Evolutionary conservation across 1,140 invertebrate genomes (phyloP).

Genomic region (Ladona fulva): DNA sequence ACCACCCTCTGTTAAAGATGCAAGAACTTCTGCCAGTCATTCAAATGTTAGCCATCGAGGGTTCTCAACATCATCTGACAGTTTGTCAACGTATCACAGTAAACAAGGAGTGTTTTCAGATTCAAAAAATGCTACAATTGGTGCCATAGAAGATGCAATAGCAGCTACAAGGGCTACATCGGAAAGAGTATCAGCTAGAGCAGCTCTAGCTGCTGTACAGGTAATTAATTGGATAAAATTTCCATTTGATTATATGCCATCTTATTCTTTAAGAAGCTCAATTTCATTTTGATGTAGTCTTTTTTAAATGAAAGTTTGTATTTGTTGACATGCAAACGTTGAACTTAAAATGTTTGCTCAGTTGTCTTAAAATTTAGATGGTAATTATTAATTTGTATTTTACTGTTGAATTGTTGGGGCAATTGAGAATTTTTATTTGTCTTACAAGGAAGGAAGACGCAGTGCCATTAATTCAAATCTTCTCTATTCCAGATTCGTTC

Average conservation of each 20-base stretch:
- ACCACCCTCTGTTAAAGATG: background rate
- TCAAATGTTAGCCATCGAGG: background rate
- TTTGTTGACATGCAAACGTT: no score
- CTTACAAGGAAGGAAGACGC: no score
- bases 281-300: no score
- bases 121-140: background rate
- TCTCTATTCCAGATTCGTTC: background rate
- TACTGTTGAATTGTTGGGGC: no score
- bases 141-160: background rate
- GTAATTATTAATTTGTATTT: no score
- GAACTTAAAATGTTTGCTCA: no score
- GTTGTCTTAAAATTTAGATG: no score
- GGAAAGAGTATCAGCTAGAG: background rate
- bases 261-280: no score
- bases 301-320: no score
- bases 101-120: conserved; percentile 1
- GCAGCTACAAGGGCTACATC: background rate
- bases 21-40: background rate
- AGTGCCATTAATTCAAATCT: no score
- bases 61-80: background rate
- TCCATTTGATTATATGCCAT: no score
- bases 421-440: no score
- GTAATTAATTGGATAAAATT: background rate
- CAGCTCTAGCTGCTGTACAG: background rate
- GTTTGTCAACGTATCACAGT: background rate